Evolutionary conservation across 1,140 invertebrate species (phyloP).

Genomic region (Drosophila miranda): DNA sequence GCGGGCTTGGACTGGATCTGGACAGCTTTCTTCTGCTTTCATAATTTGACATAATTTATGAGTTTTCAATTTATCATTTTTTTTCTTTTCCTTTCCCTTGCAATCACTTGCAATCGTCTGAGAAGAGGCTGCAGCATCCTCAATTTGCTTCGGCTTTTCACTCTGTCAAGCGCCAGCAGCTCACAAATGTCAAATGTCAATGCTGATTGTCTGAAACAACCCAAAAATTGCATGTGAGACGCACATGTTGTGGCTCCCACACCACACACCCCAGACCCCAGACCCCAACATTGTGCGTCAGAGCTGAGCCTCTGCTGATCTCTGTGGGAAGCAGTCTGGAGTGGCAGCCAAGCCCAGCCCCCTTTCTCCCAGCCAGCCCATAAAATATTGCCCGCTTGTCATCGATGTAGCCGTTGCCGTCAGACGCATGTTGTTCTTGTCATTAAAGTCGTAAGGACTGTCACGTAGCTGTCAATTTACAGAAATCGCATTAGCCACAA

Average conservation of each 20-base stretch:
- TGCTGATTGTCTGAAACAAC: constrained; percentile 26
- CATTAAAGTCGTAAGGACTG: constrained; percentile 77
- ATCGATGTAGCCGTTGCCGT: constrained; percentile 37
- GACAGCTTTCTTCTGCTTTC: constrained; percentile 9
- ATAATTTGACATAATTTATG: constrained; percentile 78
- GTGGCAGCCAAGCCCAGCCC: not conserved
- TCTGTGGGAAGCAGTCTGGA: constrained; percentile 54
- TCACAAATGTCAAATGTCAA: constrained; percentile 70
- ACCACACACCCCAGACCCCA: constrained; percentile 5
- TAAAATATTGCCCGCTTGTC: constrained; percentile 71
- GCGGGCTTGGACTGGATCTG: constrained; percentile 1
- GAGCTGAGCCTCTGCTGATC: constrained; percentile 41
- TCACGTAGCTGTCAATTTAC: constrained; percentile 77
- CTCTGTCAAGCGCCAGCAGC: constrained; percentile 23
- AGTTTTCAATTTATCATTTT: constrained; percentile 74
- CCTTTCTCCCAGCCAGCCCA: constrained; percentile 21
- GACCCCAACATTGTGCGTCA: not conserved
- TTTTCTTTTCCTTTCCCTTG: constrained; percentile 21
- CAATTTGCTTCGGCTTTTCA: constrained; percentile 42
- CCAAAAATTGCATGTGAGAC: constrained; percentile 57
- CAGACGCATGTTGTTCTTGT: constrained; percentile 57
- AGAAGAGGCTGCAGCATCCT: constrained; percentile 15
- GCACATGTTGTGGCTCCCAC: constrained; percentile 58
- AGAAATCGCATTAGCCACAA: constrained; percentile 71
- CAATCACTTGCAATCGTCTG: constrained; percentile 4